phyloP scores from a whole-genome alignment of 1,140 invertebrate genomes.

The Lepeophtheirus salmonis region DNA sequence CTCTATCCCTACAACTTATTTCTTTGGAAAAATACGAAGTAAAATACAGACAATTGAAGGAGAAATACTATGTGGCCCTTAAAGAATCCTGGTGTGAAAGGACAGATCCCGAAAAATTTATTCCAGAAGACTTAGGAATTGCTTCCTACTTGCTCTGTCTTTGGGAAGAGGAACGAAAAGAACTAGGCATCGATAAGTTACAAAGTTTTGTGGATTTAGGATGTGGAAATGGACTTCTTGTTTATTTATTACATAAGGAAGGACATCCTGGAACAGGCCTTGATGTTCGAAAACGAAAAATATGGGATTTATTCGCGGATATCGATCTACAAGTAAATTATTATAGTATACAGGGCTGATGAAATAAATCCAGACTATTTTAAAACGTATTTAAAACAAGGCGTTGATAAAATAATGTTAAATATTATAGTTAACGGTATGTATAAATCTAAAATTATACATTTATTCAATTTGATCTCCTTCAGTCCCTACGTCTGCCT shows the following conservation, averaged over 20 bases:
- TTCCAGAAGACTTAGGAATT: slow-evolving; percentile 90
- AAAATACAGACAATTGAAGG: slow-evolving; percentile 1
- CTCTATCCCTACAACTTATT: neutral
- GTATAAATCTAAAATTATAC: too few relatives aligned
- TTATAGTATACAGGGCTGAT: slow-evolving; percentile 2
- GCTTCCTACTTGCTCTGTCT: slow-evolving; percentile 68
- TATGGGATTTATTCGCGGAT: slow-evolving; percentile 61
- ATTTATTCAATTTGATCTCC: too few relatives aligned
- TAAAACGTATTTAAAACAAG: neutral
- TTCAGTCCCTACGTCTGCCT: too few relatives aligned
- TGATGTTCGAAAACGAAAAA: slow-evolving; percentile 67
- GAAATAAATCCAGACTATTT: too few relatives aligned
- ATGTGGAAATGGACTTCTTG: slow-evolving; percentile 88
- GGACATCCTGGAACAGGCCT: slow-evolving; percentile 67
- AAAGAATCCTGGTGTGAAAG: slow-evolving; percentile 52
- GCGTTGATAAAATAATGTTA: slow-evolving; percentile 24
- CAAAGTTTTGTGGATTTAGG: slow-evolving; percentile 71
- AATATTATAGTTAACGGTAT: too few relatives aligned
- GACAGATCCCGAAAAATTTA: slow-evolving; percentile 82
- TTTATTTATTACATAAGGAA: slow-evolving; percentile 64
- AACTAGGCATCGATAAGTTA: slow-evolving; percentile 25
- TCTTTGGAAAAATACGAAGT: neutral
- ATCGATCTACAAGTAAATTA: slow-evolving; percentile 19
- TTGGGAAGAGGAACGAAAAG: slow-evolving; percentile 44
- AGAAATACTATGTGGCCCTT: too few relatives aligned